Evolutionary conservation across 2,888 invertebrate genomes (phyloP).

Genomic region (Chrysolina americana): DNA sequence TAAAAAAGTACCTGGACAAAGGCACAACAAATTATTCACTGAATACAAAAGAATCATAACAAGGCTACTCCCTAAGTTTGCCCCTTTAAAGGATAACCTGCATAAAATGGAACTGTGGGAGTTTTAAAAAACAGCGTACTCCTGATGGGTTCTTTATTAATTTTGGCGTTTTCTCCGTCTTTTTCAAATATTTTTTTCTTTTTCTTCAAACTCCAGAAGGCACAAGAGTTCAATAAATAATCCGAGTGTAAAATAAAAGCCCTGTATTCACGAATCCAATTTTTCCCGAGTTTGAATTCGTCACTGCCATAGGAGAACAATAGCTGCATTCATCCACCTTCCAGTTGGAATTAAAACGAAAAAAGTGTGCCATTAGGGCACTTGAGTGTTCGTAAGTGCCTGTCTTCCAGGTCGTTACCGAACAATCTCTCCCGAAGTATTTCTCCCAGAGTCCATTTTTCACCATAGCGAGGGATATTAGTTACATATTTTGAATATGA

Average conservation of each 20-base stretch:
- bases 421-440: slow-evolving; percentile 20
- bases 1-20: no score
- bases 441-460: slow-evolving; percentile 30
- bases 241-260: background rate
- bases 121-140: no score
- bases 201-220: no score
- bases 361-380: slow-evolving; percentile 19
- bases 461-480: slow-evolving; percentile 34
- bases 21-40: no score
- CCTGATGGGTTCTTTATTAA: no score
- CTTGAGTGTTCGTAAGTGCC: slow-evolving; percentile 24
- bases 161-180: no score
- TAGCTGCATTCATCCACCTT: slow-evolving; percentile 10
- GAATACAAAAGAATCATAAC: no score
- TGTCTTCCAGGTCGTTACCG: slow-evolving; percentile 18
- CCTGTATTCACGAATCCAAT: background rate
- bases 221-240: background rate
- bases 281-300: background rate
- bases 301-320: slow-evolving; percentile 17
- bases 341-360: slow-evolving; percentile 17
- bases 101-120: no score
- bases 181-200: no score
- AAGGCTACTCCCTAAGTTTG: no score
- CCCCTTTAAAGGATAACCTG: no score
- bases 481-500: slow-evolving; percentile 38